Conservation (phyloP, 2,797 vertebrate genomes). For the Crenuchus spilurus region DNA sequence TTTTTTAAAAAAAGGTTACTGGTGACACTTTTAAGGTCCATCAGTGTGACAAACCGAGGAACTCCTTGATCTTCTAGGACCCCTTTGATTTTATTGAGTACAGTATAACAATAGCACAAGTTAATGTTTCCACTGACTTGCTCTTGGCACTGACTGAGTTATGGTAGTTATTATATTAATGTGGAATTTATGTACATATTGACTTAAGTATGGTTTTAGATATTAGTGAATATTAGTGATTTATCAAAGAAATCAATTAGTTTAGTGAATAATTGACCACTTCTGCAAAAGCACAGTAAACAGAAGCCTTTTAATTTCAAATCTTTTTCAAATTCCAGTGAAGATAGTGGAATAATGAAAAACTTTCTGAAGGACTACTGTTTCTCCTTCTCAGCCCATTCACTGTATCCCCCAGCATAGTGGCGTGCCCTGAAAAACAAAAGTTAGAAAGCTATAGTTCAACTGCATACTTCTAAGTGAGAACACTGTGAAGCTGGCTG, state of each 20-base stretch:
- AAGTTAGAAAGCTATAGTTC: background rate
- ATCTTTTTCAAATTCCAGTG: background rate
- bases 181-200: background rate
- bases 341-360: background rate
- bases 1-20: too few relatives aligned
- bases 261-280: background rate
- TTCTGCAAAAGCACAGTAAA: background rate
- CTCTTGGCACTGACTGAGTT: background rate
- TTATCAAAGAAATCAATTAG: background rate
- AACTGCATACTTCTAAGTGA: background rate
- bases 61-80: too few relatives aligned
- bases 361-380: slow-evolving; percentile 40
- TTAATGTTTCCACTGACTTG: too few relatives aligned
- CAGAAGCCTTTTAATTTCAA: background rate
- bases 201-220: background rate
- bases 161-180: background rate
- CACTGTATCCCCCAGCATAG: slow-evolving; percentile 72
- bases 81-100: too few relatives aligned
- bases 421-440: slow-evolving; percentile 67
- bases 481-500: background rate
- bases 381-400: slow-evolving; percentile 69
- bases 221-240: background rate
- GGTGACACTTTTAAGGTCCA: too few relatives aligned
- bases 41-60: too few relatives aligned
- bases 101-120: too few relatives aligned